These are phyloP conservation scores for Stomatorhinus ivindoensis DNA, from an alignment of 2,113 vertebrate species.

Conservation along the genomic window DNA sequence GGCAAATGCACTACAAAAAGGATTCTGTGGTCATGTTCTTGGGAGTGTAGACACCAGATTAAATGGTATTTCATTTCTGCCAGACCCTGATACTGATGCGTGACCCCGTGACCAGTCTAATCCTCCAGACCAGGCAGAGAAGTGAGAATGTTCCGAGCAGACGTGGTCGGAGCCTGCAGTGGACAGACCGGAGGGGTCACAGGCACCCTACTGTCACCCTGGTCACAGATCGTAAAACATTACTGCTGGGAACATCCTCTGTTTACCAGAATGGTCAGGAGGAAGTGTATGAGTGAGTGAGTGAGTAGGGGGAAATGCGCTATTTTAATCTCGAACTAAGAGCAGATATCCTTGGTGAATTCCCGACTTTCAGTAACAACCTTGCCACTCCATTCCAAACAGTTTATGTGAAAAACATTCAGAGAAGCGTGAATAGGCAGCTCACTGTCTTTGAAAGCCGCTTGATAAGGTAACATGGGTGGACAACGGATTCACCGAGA, in stretches of 20 bases:
- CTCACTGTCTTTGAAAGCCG: neutral
- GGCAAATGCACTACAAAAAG: neutral
- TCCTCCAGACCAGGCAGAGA: neutral
- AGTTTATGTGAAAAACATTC: neutral
- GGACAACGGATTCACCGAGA: neutral
- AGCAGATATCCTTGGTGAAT: neutral
- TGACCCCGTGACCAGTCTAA: neutral
- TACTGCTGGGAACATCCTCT: neutral
- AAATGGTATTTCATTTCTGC: neutral
- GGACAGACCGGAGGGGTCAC: constrained; percentile 36
- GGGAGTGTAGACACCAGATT: constrained; percentile 3
- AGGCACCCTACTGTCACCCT: constrained; percentile 25
- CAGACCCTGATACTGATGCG: neutral
- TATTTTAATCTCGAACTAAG: neutral
- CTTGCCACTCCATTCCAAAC: neutral
- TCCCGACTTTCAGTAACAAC: neutral
- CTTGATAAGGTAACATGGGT: neutral
- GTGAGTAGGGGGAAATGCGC: neutral
- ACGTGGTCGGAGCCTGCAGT: neutral
- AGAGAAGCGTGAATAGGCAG: neutral
- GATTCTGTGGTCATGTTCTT: neutral
- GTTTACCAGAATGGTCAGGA: neutral
- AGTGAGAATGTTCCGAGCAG: neutral
- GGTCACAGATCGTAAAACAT: neutral
- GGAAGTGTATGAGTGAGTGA: neutral